Evolutionary conservation across 53 echinoderm and acorn worm species (phyloP).

Genomic region (Hippasteria phrygiana): DNA sequence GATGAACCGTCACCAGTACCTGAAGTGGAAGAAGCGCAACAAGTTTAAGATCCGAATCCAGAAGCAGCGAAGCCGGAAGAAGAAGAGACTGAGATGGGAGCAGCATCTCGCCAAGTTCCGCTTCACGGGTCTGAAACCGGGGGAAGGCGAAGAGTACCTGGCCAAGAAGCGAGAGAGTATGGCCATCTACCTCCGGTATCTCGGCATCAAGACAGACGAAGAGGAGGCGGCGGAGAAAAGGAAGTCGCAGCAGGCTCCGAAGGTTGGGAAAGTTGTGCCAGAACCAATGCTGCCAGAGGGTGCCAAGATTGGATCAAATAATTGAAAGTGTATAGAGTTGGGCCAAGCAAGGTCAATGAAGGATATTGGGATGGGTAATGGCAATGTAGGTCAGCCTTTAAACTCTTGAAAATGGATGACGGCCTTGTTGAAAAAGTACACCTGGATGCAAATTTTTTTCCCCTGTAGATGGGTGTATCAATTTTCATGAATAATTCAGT

Average conservation of each 20-base stretch:
- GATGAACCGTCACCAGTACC: slow-evolving; percentile 87
- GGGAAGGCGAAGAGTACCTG: slow-evolving; percentile 62
- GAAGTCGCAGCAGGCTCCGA: slow-evolving; percentile 27
- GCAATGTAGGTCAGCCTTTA: no score
- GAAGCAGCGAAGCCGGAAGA: slow-evolving; percentile 71
- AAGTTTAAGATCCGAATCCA: slow-evolving; percentile 75
- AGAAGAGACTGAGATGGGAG: slow-evolving; percentile 70
- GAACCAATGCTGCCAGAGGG: slow-evolving; percentile 65
- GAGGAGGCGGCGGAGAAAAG: slow-evolving; percentile 26
- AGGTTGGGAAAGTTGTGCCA: slow-evolving; percentile 59
- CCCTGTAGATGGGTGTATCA: no score
- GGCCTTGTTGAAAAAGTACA: no score
- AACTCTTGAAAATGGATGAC: no score
- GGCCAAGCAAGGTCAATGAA: no score
- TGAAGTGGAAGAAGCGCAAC: slow-evolving; percentile 80
- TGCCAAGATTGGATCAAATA: slow-evolving; percentile 19
- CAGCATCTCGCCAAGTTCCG: slow-evolving; percentile 70
- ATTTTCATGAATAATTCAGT: no score
- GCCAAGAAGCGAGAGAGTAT: slow-evolving; percentile 55
- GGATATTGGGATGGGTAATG: no score
- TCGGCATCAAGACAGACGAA: slow-evolving; percentile 70
- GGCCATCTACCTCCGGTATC: slow-evolving; percentile 68
- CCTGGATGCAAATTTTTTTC: no score
- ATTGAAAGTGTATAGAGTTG: not conserved
- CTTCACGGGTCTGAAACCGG: slow-evolving; percentile 63